Base-by-base conservation (phyloP, 1,140 invertebrate genomes). In the Hestina assimilis region DNA sequence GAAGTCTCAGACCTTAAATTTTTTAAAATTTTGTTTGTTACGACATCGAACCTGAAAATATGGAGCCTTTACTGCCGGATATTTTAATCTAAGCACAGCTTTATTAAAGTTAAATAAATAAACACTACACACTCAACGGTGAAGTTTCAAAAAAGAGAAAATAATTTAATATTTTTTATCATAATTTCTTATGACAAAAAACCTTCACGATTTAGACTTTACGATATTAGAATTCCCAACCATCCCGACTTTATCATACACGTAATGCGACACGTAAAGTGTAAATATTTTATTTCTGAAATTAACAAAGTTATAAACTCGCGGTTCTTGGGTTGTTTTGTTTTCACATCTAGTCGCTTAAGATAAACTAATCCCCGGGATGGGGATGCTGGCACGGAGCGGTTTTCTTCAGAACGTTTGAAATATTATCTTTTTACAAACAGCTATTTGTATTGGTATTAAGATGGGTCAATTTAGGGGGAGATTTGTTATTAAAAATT, bases 341-440 rank as follows among this genome's bases (percentile, higher is more conserved):
- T 48, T 47, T 57, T 41, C 45, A 31, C 43, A 23, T 38, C 24
- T 52, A 24, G 23, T 52, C 48, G 50, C 19, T 7, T 24, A 31
- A 48, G 54, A 57, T 57, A 57, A 26, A 46, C 35, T 57, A 42
- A 57, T 57, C 54, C 45, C 4, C 9, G 20, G 45, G 35, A 42
- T 57, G 19, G 40, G 17, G 14, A 8, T 11, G 46, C 8, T 20
- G 12, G 26, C 54, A 57, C 54, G 53, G 5, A 38, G 31, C 33
- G 33, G 45, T 14, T 41, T 57, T 38, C 38, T 52, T 52, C 40
- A 19, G 4, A 54, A 57, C 9, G 26, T 20, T 20, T 14, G 33
- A 4, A 9, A 38, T 11, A 33, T 33, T 33, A 21, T 48, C 29
- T 48, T 48, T 33, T 48, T 28, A 35, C 19, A 38, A n/a, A n/a